Conservation (phyloP, 2,888 invertebrate genomes). For the Caenorhabditis uteleia region DNA sequence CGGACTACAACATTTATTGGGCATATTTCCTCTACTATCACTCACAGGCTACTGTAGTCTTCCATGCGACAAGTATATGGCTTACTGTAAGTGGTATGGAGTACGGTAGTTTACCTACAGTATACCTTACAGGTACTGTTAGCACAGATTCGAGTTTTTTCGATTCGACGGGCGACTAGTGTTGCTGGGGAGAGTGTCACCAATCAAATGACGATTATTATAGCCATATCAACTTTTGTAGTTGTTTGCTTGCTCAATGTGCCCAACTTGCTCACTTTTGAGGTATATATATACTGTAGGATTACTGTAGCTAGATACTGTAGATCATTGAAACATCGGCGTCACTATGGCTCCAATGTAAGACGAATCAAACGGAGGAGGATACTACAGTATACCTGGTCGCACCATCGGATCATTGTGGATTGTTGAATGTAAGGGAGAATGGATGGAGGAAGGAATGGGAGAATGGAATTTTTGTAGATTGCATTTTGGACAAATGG, state of each 20-base stretch:
- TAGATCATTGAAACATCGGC: constrained; percentile 62
- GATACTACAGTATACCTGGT: constrained; percentile 37
- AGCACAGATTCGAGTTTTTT: constrained; percentile 73
- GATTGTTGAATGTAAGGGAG: constrained; percentile 38
- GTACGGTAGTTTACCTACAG: constrained; percentile 1
- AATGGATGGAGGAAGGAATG: neutral
- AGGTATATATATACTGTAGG: constrained; percentile 53
- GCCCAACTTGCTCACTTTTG: constrained; percentile 67
- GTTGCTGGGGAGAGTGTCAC: constrained; percentile 55
- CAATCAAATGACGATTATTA: constrained; percentile 46
- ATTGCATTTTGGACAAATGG: constrained; percentile 68
- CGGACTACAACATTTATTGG: constrained; percentile 70
- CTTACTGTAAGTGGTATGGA: too few species aligned
- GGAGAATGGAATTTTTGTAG: constrained; percentile 20
- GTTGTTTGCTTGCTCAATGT: constrained; percentile 61
- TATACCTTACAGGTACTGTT: constrained; percentile 68
- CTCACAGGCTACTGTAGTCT: constrained; percentile 72
- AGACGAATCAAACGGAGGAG: constrained; percentile 23
- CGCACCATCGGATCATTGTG: constrained; percentile 48
- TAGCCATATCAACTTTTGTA: constrained; percentile 54
- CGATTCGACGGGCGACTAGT: constrained; percentile 69
- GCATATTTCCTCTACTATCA: constrained; percentile 72
- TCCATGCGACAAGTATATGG: constrained; percentile 73
- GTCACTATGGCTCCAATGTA: constrained; percentile 44
- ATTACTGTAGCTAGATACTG: neutral